These are phyloP conservation scores for Heliconius nattereri DNA, from an alignment of 1,140 invertebrate species.

Conservation along the genomic window DNA sequence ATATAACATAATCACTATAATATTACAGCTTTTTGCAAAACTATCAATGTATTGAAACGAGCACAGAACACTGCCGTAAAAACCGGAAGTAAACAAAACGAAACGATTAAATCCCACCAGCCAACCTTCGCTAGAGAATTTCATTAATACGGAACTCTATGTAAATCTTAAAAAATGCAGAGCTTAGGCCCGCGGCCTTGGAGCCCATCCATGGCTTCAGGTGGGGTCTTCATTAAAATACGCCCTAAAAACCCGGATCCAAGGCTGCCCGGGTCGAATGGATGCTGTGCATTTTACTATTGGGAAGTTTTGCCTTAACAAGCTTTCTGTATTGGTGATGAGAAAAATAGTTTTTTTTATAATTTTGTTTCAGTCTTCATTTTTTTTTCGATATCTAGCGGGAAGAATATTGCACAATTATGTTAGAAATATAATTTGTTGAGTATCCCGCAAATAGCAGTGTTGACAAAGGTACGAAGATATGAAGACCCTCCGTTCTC, in stretches of 20 bases:
- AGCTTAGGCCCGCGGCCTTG: conserved; percentile 30
- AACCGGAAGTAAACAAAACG: background rate
- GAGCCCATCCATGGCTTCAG: conserved; percentile 27
- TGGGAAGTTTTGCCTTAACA: background rate
- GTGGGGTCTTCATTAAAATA: conserved; percentile 40
- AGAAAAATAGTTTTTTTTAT: too few relatives aligned
- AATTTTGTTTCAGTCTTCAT: too few relatives aligned
- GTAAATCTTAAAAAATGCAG: conserved; percentile 33
- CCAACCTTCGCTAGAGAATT: conserved; percentile 3
- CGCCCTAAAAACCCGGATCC: conserved; percentile 43
- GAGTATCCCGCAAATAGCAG: too few relatives aligned
- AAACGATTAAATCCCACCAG: background rate
- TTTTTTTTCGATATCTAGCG: too few relatives aligned
- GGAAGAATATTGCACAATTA: too few relatives aligned
- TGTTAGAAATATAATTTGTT: too few relatives aligned
- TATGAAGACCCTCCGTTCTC: too few relatives aligned
- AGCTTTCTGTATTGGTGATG: background rate
- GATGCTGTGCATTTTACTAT: conserved; percentile 6
- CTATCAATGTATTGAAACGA: background rate
- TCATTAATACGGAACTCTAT: conserved; percentile 14
- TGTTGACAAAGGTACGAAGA: too few relatives aligned
- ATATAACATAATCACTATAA: too few relatives aligned
- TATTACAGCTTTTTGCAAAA: too few relatives aligned
- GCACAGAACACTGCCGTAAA: background rate
- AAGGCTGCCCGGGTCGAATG: conserved; percentile 42